phyloP scores from a whole-genome alignment of 2,113 vertebrate species.

The Gulo gulo region DNA sequence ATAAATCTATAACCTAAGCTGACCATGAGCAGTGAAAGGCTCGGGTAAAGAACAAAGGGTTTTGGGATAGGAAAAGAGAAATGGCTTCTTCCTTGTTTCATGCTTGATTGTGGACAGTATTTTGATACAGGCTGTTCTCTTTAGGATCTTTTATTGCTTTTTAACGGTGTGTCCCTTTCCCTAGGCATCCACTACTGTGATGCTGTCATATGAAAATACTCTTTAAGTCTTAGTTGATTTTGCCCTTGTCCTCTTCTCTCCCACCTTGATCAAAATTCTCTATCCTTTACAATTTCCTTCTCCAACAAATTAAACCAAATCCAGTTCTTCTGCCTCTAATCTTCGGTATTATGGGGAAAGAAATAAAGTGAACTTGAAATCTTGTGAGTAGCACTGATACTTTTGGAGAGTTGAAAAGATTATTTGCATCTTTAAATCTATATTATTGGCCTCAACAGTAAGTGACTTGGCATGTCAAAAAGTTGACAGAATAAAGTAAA shows the following conservation, averaged over 20 bases:
- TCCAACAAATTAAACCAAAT: background rate
- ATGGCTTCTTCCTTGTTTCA: background rate
- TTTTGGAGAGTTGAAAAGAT: background rate
- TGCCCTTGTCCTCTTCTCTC: background rate
- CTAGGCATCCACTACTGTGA: background rate
- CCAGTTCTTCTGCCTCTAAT: background rate
- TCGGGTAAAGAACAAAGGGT: background rate
- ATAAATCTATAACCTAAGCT: background rate
- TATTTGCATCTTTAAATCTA: background rate
- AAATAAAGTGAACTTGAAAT: background rate
- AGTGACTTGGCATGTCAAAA: background rate
- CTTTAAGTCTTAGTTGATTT: background rate
- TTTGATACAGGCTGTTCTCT: background rate
- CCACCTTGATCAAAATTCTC: background rate
- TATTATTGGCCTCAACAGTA: background rate
- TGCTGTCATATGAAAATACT: background rate
- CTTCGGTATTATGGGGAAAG: background rate
- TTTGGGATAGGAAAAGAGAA: background rate
- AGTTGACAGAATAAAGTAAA: background rate
- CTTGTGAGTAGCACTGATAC: background rate
- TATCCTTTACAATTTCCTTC: background rate
- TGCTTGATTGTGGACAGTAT: background rate
- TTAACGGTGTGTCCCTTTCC: background rate
- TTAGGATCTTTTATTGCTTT: background rate
- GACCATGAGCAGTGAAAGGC: background rate